phyloP scores from a whole-genome alignment of 2,888 invertebrate genomes.

The Drosophila siamana region DNA sequence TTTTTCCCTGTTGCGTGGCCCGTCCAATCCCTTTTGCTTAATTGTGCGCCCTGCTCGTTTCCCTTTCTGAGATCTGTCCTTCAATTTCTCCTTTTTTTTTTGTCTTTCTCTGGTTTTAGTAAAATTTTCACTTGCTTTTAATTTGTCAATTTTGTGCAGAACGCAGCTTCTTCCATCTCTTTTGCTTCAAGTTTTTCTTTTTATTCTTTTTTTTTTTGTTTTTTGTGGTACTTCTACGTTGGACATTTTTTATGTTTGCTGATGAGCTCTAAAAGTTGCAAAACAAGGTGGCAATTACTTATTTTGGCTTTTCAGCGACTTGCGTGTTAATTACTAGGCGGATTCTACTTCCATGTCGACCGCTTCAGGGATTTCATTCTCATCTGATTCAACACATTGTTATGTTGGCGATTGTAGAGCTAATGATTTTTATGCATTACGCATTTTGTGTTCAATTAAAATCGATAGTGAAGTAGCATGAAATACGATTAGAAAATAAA shows the following conservation, averaged over 20 bases:
- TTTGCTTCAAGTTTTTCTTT: not conserved
- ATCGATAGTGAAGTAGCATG: no score
- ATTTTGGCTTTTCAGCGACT: constrained; percentile 62
- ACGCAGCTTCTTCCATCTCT: constrained; percentile 24
- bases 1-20: constrained; percentile 22
- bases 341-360: constrained; percentile 13
- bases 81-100: constrained; percentile 23
- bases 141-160: constrained; percentile 74
- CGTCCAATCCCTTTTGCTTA: constrained; percentile 65
- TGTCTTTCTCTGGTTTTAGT: constrained; percentile 19
- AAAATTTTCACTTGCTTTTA: constrained; percentile 75
- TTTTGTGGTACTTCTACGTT: constrained; percentile 8
- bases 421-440: no score
- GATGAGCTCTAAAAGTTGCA: constrained; percentile 69
- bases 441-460: no score
- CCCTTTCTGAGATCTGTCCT: constrained; percentile 55
- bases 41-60: constrained; percentile 65
- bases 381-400: constrained; percentile 22
- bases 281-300: constrained; percentile 81
- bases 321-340: constrained; percentile 65
- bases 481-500: no score
- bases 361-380: constrained; percentile 35
- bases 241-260: constrained; percentile 54
- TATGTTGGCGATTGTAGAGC: no score
- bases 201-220: constrained; percentile 1